Evolutionary conservation across 1,140 invertebrate species (phyloP).

Genomic region (Dendroctonus ponderosae): DNA sequence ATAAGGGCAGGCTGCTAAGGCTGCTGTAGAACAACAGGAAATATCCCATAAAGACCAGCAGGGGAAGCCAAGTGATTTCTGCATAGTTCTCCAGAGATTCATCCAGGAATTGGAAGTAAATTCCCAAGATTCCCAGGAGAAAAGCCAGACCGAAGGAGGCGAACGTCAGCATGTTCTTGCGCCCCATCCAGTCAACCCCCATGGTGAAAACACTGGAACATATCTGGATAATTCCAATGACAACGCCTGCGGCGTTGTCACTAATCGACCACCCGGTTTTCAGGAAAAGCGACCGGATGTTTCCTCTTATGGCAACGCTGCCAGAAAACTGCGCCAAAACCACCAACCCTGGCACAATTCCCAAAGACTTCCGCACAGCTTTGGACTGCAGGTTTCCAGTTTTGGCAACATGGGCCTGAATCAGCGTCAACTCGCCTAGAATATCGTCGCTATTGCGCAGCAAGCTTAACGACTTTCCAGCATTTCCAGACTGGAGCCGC

Average conservation of each 20-base stretch:
- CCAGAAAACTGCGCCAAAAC: constrained; percentile 73
- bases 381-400: constrained; percentile 55
- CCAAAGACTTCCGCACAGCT: constrained; percentile 61
- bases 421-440: constrained; percentile 52
- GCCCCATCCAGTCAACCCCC: constrained; percentile 70
- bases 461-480: constrained; percentile 51
- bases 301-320: constrained; percentile 79
- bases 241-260: constrained; percentile 64
- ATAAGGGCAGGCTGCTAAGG: constrained; percentile 78
- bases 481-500: constrained; percentile 54
- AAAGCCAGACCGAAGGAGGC: constrained; percentile 62
- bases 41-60: constrained; percentile 31
- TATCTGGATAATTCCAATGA: constrained; percentile 74
- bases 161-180: constrained; percentile 66
- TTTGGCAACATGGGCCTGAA: constrained; percentile 52
- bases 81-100: constrained; percentile 14
- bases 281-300: constrained; percentile 68
- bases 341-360: constrained; percentile 67
- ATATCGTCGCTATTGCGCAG: constrained; percentile 7
- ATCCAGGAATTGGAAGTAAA: constrained; percentile 32
- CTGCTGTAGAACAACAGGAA: constrained; percentile 50
- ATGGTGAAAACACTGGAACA: constrained; percentile 62
- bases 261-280: constrained; percentile 57
- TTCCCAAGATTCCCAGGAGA: constrained; percentile 34
- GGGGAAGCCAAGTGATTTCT: constrained; percentile 34